Evolutionary conservation across 2,797 vertebrate genomes (phyloP), one percentile per base, ranked within the genome.

Genomic region (Anabacerthia variegaticeps): DNA sequence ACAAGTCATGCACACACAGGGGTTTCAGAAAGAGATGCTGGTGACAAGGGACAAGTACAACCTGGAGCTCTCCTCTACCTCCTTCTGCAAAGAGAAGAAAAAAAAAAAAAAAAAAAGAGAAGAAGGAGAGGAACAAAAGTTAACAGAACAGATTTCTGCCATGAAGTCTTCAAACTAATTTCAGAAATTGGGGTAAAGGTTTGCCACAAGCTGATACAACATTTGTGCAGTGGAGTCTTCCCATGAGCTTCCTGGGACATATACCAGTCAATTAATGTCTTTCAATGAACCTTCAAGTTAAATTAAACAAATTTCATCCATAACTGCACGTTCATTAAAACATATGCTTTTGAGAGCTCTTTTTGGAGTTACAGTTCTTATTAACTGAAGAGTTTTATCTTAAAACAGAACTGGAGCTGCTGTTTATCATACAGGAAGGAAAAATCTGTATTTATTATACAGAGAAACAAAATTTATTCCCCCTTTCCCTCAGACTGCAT

Each of bases 61-160:
- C 99, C 99, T 99, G 99, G 96, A 98, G 94, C 96, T 98, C 98
- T 98, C 98, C 98, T 98, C 96, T 98, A 97, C 98, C 98, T 98
- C 91, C 98, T 96, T 99, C 99, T 99, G 99, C 71, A 98, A 98
- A 97, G 90, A 95, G 97, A 86, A 97, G 97, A 92, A 97, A 94
- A 91, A 97, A 90, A 97, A 92, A 97, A 94, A 91, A 97, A 90
- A 97, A 92, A 96, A 92, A 88, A 89, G 14, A 85, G 49, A 79
- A 93, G 79, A 93, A 92, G 92, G 91, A 90, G 87, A 81, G 89
- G 93, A 93, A 93, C 63, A 73, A 72, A 84, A 67, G 97, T 97
- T 95, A 97, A 93, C 89, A 93, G 69, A 85, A 30, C 32, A 67
- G 51, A 78, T 54, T 81, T 94, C 39, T 87, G 41, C 56, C 61